Conservation (phyloP, 1,140 invertebrate species). For the Aphis craccivora region DNA sequence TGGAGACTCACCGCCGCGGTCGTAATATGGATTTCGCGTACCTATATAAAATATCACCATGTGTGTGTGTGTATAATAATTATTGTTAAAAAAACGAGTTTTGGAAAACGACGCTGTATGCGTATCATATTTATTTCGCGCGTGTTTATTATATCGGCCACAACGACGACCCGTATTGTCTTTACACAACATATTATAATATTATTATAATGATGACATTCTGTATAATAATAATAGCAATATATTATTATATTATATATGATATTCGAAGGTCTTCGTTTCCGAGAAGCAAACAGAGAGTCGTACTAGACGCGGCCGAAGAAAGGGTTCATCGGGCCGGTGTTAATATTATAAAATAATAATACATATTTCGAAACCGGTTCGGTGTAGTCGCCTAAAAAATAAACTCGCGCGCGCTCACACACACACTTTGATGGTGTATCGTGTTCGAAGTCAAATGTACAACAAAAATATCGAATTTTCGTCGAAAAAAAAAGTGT, state of each 20-base stretch:
- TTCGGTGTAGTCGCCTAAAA: background rate
- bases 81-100: conserved; percentile 11
- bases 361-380: background rate
- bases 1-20: background rate
- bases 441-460: background rate
- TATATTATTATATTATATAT: no score
- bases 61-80: background rate
- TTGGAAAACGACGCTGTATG: background rate
- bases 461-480: background rate
- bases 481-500: background rate
- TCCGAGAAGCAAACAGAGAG: no score
- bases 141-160: background rate
- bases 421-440: background rate
- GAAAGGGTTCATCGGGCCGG: no score
- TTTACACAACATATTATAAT: background rate
- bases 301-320: no score
- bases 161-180: background rate
- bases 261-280: no score
- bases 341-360: background rate
- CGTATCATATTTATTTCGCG: background rate
- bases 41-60: background rate
- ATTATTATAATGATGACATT: background rate
- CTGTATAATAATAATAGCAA: no score
- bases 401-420: background rate
- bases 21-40: background rate